Evolutionary conservation across 1,140 invertebrate species (phyloP), one percentile per base, ranked within the genome.

Genomic region (Samia ricini): DNA sequence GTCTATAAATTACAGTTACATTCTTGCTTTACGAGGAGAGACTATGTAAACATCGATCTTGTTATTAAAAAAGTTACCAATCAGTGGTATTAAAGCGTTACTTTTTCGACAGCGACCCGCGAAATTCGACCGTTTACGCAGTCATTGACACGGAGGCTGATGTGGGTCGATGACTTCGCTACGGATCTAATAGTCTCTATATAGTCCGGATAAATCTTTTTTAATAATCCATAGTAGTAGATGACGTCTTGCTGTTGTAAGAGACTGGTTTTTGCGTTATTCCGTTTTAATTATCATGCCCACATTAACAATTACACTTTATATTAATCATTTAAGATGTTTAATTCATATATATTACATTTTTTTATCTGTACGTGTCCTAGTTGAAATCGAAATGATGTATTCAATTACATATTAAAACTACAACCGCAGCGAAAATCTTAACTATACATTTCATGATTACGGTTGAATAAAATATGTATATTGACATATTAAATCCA

Each of bases 131-230:
- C 33, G 33, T 15, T 42, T 42, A 42, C 33, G n/a, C 51, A 52
- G 64, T 66, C 64, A 50, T 66, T 62, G 64, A 61, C 63, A 26
- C 60, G 50, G 51, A 42, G 33, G 7, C 15, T 42, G 8, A 66
- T 61, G 58, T 58, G 48, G 64, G 64, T 61, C 64, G 60, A 66
- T 58, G 64, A 61, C 56, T 50, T 26, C n/a, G 36, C 59, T 42
- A 60, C 26, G 48, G 52, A 21, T 42, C 42, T 63, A 23, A 63
- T 21, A 57, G 51, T 36, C 33, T 22, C 20, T 15, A 42, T 21
- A 48, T 61, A 24, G 50, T 55, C 42, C 12, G 1, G 33, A 1
- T 15, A 12, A 15, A 4, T 12, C 10, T 18, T 36, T 63, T 56
- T 52, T 50, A 58, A 15, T 54, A 19, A 49, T 58, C 49, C 20